phyloP scores from a whole-genome alignment of 2,888 invertebrate genomes.

The Chouioia cunea region DNA sequence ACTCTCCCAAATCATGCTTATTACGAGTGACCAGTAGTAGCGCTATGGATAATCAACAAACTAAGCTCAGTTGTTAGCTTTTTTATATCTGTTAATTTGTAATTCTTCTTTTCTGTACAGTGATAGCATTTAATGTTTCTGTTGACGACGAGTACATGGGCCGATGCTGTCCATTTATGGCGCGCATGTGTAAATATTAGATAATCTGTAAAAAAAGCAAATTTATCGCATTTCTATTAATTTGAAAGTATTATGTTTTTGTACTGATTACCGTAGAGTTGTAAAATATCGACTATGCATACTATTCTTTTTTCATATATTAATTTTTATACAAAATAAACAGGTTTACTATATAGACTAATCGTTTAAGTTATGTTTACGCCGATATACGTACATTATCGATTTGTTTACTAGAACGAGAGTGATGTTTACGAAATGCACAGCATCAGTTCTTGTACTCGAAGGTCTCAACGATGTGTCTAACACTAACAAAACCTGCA shows the following conservation, averaged over 20 bases:
- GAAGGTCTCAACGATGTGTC: constrained; percentile 24
- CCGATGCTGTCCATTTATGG: constrained; percentile 38
- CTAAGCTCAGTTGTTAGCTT: constrained; percentile 23
- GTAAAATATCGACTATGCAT: constrained; percentile 28
- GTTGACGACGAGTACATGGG: constrained; percentile 40
- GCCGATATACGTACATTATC: constrained; percentile 19
- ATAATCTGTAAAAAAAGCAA: constrained; percentile 31
- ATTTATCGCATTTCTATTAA: constrained; percentile 40
- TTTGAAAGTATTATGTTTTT: constrained; percentile 44
- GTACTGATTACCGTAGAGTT: constrained; percentile 32
- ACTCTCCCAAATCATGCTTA: constrained; percentile 30
- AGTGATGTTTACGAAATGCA: constrained; percentile 26
- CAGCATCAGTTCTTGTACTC: constrained; percentile 36
- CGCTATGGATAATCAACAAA: constrained; percentile 37
- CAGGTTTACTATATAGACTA: constrained; percentile 11
- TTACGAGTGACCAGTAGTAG: constrained; percentile 27
- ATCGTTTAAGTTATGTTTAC: constrained; percentile 29
- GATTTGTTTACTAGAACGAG: constrained; percentile 31
- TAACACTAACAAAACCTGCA: constrained; percentile 37
- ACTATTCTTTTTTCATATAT: constrained; percentile 30
- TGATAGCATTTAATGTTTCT: constrained; percentile 43
- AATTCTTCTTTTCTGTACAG: constrained; percentile 39
- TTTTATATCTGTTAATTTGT: constrained; percentile 31
- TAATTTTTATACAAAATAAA: constrained; percentile 28
- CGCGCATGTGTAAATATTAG: constrained; percentile 33